Percentiles rank a stretch among this genome's conserved stretches.
These are phyloP conservation scores for Chloropsis hardwickii DNA, from an alignment of 2,113 vertebrate genomes.

Conservation along the genomic window DNA sequence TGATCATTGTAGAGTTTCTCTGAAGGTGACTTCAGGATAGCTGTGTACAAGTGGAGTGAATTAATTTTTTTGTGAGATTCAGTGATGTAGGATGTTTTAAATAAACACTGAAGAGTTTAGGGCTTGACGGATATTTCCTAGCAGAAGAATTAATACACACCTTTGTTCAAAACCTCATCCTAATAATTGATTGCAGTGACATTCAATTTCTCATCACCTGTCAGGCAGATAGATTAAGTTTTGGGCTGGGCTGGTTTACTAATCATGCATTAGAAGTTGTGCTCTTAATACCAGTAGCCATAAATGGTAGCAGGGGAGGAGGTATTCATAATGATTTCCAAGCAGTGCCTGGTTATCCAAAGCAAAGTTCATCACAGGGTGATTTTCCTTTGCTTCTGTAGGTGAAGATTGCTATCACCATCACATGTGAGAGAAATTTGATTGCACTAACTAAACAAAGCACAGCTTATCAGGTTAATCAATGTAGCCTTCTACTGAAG, in stretches of 20 bases:
- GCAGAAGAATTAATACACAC: background rate
- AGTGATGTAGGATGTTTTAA: background rate
- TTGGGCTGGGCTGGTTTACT: background rate
- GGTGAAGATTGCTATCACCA: background rate
- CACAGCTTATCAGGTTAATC: background rate
- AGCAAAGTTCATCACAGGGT: background rate
- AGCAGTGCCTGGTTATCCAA: background rate
- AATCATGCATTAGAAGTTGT: background rate
- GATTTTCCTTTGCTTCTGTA: background rate
- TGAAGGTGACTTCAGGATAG: background rate
- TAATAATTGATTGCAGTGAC: background rate
- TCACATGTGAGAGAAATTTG: background rate
- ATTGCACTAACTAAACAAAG: background rate
- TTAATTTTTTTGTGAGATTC: background rate
- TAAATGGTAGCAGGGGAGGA: background rate
- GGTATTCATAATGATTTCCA: background rate
- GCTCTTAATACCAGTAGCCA: accelerated
- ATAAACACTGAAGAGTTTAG: background rate
- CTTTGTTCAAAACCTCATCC: background rate
- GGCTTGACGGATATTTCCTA: background rate
- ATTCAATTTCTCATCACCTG: background rate
- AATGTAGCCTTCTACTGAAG: background rate
- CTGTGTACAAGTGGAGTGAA: background rate
- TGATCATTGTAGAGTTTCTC: background rate
- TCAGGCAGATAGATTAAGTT: background rate